Evolutionary conservation across 2,888 invertebrate species (phyloP), one percentile per base, ranked within the genome.

Genomic region (Plemyria rubiginata): DNA sequence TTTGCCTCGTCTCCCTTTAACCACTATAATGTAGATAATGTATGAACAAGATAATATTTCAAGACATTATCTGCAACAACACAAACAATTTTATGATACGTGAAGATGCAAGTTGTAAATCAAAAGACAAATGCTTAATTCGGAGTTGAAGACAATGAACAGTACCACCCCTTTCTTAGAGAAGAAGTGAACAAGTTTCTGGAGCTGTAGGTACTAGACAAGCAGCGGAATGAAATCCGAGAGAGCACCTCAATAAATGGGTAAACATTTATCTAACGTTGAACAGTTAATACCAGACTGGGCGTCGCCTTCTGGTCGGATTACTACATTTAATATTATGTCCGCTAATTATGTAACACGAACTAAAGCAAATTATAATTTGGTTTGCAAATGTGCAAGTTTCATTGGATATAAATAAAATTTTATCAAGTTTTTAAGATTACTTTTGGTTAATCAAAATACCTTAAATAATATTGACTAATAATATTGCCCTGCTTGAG

Each of bases 191-290:
- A 78, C 72, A 72, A 76, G 74, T 76, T 77, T 71, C 69, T 64
- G 62, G 64, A 65, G 67, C 66, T 59, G 57, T n/a, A n/a, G n/a
- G n/a, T 65, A 65, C 64, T 69, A 63, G 72, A 74, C 62, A 52
- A 58, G 53, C 51, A 62, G 69, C 66, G 71, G 70, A 75, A 75
- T 78, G 75, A 76, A 77, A 80, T 78, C 77, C 73, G 72, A 75
- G 74, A 76, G 72, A 73, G 70, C 74, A 72, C 74, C 78, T 75
- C 76, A 78, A 83, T 75, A 79, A 81, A 82, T 81, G 78, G 71
- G 68, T 68, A 74, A 78, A 78, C 81, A 84, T 83, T 83, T 80
- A 78, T 83, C 76, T 77, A 75, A 71, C 70, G 75, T 69, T 70
- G 72, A 78, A 73, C 74, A 67, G 71, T 76, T 78, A 75, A 76